phyloP scores from a whole-genome alignment of 2,888 invertebrate species.

The Apotomis capreana region DNA sequence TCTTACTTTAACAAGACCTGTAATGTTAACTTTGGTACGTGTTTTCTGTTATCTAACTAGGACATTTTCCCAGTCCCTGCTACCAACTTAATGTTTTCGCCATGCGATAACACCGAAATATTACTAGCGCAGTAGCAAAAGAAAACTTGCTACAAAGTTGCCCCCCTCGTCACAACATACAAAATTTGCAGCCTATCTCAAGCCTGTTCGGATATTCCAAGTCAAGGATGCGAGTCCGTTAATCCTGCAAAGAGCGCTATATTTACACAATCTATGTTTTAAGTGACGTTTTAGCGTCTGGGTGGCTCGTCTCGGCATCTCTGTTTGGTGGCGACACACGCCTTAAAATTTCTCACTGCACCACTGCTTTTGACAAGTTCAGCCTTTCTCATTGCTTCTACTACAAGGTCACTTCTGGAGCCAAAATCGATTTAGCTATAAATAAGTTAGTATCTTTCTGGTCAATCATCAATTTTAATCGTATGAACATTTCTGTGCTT shows the following conservation, averaged over 20 bases:
- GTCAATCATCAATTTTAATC: too few relatives aligned
- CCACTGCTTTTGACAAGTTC: conserved; percentile 25
- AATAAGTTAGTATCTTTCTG: too few relatives aligned
- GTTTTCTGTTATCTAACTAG: not conserved
- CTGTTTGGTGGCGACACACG: conserved; percentile 52
- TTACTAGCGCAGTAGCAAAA: not conserved
- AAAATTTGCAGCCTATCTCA: conserved; percentile 12
- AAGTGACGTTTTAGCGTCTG: conserved; percentile 73
- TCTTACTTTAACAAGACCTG: too few relatives aligned
- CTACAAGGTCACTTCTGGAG: not conserved
- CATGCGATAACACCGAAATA: not conserved
- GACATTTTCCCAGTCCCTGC: not conserved
- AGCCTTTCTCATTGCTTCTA: not conserved
- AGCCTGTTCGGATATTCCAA: conserved; percentile 14
- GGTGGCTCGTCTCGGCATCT: conserved; percentile 64
- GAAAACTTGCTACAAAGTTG: not conserved
- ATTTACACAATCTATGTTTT: conserved; percentile 61
- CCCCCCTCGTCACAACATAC: not conserved
- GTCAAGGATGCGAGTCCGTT: conserved; percentile 43
- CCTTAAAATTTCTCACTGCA: conserved; percentile 39
- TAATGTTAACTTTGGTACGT: too few relatives aligned
- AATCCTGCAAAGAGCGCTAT: conserved; percentile 57
- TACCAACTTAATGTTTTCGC: not conserved
- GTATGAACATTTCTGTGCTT: too few relatives aligned
- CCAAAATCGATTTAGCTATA: not conserved